Evolutionary conservation across 2,113 vertebrate species (phyloP).

Genomic region (Carettochelys insculpta): DNA sequence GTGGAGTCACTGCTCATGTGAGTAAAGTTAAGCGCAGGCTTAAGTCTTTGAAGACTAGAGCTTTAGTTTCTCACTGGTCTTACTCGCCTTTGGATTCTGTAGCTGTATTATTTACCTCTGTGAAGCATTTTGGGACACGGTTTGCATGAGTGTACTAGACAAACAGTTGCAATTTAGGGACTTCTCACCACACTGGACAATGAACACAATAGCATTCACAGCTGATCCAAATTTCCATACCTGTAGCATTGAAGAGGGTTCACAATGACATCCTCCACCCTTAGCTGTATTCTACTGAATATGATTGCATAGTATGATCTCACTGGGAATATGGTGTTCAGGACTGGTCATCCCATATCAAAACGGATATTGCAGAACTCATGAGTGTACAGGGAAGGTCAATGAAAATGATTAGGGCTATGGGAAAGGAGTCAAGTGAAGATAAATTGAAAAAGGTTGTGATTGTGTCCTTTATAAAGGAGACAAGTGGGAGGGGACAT

Average conservation of each 20-base stretch:
- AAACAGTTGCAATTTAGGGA: neutral
- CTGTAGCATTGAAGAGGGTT: neutral
- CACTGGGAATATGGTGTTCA: neutral
- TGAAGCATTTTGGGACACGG: slow-evolving; percentile 27
- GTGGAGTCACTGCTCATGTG: rapidly evolving
- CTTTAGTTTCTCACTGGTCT: neutral
- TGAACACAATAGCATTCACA: neutral
- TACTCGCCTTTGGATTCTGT: neutral
- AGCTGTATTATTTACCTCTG: slow-evolving; percentile 1
- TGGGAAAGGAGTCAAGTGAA: slow-evolving; percentile 1
- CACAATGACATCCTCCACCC: neutral
- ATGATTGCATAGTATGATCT: neutral
- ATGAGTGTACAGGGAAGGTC: neutral
- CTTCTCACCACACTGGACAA: neutral
- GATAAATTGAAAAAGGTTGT: neutral
- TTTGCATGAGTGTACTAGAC: neutral
- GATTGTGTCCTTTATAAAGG: slow-evolving; percentile 27
- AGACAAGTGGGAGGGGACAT: neutral
- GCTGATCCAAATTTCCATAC: neutral
- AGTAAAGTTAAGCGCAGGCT: rapidly evolving
- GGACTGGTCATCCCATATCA: neutral
- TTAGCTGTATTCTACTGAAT: neutral
- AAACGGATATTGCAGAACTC: slow-evolving; percentile 31
- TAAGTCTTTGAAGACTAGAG: neutral
- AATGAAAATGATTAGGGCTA: slow-evolving; percentile 10